Conservation (phyloP, 2,797 vertebrate species). For the Sebastes iracundus region DNA sequence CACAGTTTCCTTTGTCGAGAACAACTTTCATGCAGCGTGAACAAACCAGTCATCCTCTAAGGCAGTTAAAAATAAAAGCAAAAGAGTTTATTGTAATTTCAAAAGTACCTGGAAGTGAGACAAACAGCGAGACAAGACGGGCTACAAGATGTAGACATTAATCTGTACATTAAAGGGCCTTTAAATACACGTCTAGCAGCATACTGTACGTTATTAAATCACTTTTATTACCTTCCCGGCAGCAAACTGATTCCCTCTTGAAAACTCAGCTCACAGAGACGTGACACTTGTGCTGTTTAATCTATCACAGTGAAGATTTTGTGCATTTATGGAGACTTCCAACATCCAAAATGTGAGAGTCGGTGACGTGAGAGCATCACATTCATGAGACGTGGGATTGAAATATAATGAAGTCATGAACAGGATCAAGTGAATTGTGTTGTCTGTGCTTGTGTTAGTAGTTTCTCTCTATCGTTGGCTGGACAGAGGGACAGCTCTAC, state of each 20-base stretch:
- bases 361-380: too few relatives aligned
- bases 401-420: background rate
- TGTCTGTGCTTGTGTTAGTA: background rate
- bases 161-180: background rate
- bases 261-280: background rate
- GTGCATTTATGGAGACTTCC: background rate
- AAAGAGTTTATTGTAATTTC: constrained; percentile 10
- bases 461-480: background rate
- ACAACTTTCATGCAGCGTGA: background rate
- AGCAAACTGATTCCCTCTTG: background rate
- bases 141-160: background rate
- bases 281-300: background rate
- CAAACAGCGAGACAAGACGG: background rate
- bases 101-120: background rate
- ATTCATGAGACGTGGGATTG: background rate
- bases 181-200: background rate
- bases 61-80: background rate
- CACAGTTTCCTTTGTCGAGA: background rate
- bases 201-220: background rate
- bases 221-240: background rate
- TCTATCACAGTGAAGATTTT: background rate
- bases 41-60: background rate
- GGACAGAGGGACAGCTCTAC: too few relatives aligned
- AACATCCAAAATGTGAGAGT: background rate
- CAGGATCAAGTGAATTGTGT: background rate